Evolutionary conservation across 2,113 vertebrate species (phyloP), one percentile per base, ranked within the genome.

Genomic region (Etia nguti): DNA sequence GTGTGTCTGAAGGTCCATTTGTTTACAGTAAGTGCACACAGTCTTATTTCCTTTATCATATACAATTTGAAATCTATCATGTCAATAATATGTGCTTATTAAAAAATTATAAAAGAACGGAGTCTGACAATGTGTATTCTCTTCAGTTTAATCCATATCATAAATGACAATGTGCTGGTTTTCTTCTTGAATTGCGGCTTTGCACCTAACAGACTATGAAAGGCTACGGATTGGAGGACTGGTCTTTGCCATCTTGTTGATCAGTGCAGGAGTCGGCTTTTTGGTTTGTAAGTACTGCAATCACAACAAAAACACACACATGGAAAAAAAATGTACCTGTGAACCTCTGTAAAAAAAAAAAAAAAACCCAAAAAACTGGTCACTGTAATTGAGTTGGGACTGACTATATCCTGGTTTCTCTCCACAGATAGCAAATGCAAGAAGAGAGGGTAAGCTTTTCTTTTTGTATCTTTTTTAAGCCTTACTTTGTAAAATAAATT

Each of bases 191-290:
- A 20, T 11, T 34, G 43, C 7, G 22, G 55, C 31, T 68, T 46
- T 48, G 15, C 65, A 8, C 65, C 11, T 46, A 6, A 68, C 77
- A 97, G 96, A 97, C 91, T 97, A 97, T 89, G 94, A 96, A 13
- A 90, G 90, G 82, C 93, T 97, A 90, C 89, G 95, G 80, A 96
- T 97, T 12, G 96, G 88, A 88, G 96, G 96, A 4, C 87, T 97
- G 56, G 13, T 97, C 89, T 90, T 86, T 54, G 57, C 93, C 48
- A 11, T 73, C 77, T 38, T 97, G 83, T 85, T 96, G 57, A 79
- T 97, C 22, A 22, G 31, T 10, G 96, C 92, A 88, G 95, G 92
- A 29, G 0, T 96, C 2, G 1, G 12, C 10, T 2, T 96, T n/a
- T 2, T 97, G 6, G 8, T 95, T 46, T 93, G 96, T 97, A 91